A percentile compares a stretch with the other conserved stretches of the same genome.
Evolutionary conservation across 2,113 vertebrate species (phyloP).

Genomic region (Chionomys nivalis): DNA sequence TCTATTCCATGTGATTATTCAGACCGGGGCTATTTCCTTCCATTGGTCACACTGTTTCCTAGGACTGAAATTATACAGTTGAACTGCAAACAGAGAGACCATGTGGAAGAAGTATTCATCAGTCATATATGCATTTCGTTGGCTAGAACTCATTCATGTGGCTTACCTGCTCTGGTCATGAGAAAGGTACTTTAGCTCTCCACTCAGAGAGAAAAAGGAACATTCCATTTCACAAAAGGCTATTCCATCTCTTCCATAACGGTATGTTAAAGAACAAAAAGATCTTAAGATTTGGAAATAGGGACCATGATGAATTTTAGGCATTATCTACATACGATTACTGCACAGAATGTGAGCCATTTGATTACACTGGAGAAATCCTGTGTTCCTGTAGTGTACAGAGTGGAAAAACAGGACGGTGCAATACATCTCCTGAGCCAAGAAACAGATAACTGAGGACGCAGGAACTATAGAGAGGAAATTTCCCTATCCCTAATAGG

Average conservation of each 20-base stretch:
- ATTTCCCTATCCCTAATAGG: not conserved
- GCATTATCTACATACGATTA: conserved; percentile 42
- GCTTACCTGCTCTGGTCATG: not conserved
- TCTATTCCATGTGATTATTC: not conserved
- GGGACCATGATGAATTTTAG: conserved; percentile 53
- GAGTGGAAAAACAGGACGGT: not conserved
- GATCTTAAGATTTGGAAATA: conserved; percentile 50
- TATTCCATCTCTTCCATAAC: not conserved
- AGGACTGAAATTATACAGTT: not conserved
- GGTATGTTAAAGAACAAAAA: not conserved
- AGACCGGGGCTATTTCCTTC: not conserved
- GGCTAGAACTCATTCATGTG: not conserved
- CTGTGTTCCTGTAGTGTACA: not conserved
- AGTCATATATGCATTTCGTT: not conserved
- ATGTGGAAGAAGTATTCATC: not conserved
- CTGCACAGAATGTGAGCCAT: not conserved
- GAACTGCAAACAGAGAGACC: conserved; percentile 7
- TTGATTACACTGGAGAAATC: conserved; percentile 49
- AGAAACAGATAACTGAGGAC: not conserved
- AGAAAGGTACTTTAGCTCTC: conserved; percentile 3
- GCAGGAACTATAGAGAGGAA: not conserved
- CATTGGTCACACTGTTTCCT: conserved; percentile 1
- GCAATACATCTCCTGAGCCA: not conserved
- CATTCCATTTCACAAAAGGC: not conserved
- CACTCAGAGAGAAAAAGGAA: not conserved